Evolutionary conservation across 2,113 vertebrate genomes (phyloP), one percentile per base, ranked within the genome.

Genomic region (Malurus alboscapulatus): DNA sequence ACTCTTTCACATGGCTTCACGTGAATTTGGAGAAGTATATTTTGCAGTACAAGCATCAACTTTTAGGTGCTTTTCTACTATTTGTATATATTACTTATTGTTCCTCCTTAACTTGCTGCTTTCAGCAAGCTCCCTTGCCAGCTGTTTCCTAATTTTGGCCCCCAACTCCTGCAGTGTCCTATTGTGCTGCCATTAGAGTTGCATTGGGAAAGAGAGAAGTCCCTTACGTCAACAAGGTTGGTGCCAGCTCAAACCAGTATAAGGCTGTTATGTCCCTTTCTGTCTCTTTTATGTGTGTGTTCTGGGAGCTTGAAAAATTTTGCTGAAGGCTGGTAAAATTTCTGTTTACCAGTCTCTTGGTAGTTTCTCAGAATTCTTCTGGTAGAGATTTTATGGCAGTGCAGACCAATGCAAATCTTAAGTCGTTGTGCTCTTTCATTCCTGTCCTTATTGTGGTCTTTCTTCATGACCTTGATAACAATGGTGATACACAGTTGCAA

Each of bases 301-400:
- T 82, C 66, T 85, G 61, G 72, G 71, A 79, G 45, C 53, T 30
- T 63, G 57, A 63, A 10, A 77, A 78, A 44, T 75, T 84, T 92
- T 7, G 7, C 72, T 6, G 17, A 65, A 85, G 29, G 18, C 19
- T 80, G 32, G 32, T 88, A 40, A 54, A 29, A 74, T 62, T 86
- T 76, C 17, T 65, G 0, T 73, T 80, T 73, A 14, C 40, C 13
- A 13, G 17, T 75, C 14, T 61, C 14, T 67, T 3, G 3, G 40
- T 72, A 0, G 0, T 29, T 92, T 88, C 65, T 84, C 68, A 81
- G 61, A 80, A 74, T 58, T 44, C 53, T 27, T 68, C 36, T 38
- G 40, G 50, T 45, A 53, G 72, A 44, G 29, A 12, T 44, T 80
- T 79, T 68, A 12, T 58, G 54, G 45, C 58, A 80, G 24, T 36